Conservation (phyloP, 2,797 vertebrate genomes). For the Poecile montanus region DNA sequence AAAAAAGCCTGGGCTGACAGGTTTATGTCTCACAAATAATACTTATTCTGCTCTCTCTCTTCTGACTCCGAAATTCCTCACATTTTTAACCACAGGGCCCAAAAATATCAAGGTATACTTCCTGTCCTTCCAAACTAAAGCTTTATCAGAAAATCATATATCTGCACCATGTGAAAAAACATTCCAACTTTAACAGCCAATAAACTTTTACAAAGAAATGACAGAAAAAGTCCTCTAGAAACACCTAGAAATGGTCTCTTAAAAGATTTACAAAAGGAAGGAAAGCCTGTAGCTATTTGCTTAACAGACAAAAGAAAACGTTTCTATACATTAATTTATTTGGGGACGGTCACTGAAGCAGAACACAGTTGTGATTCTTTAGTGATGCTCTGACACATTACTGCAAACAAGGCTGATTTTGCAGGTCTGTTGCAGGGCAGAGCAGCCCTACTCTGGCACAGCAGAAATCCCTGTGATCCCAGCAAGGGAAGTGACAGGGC, state of each 20-base stretch:
- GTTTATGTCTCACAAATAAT: neutral
- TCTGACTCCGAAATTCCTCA: neutral
- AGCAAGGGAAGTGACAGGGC: accelerated
- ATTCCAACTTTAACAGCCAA: neutral
- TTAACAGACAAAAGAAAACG: neutral
- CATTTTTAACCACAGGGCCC: neutral
- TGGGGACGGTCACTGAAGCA: neutral
- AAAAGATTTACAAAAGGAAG: neutral
- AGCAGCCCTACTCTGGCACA: neutral
- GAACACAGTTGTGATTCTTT: neutral
- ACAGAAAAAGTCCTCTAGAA: neutral
- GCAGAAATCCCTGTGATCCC: neutral
- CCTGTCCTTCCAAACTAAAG: neutral
- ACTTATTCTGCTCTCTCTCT: neutral
- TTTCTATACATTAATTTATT: neutral
- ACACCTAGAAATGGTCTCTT: neutral
- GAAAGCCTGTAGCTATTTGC: neutral
- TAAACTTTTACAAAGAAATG: neutral
- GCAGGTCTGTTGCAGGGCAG: neutral
- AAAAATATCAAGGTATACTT: neutral
- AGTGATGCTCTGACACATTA: neutral
- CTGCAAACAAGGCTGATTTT: neutral
- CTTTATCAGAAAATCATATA: neutral
- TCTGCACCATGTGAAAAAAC: neutral
- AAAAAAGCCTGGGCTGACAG: neutral